These are phyloP conservation scores for Pangasianodon hypophthalmus DNA, from an alignment of 2,113 vertebrate genomes.

Conservation along the genomic window DNA sequence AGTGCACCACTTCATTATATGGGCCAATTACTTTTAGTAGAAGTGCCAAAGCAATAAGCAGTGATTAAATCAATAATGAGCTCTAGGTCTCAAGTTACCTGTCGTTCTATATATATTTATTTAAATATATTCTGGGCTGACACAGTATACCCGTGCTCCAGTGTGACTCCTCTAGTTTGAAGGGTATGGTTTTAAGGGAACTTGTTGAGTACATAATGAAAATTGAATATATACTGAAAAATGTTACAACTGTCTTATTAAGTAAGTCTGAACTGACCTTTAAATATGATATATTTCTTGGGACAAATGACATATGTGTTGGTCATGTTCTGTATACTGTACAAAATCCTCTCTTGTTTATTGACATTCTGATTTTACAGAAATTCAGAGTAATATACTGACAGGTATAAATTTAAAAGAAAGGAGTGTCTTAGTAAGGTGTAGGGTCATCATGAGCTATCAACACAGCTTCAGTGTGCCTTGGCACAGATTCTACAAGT, in stretches of 20 bases:
- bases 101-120: not conserved
- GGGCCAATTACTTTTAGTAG: conserved; percentile 11
- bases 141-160: not conserved
- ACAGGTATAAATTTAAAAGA: not conserved
- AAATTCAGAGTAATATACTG: not conserved
- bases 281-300: no score
- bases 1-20: conserved; percentile 17
- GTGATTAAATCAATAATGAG: conserved; percentile 36
- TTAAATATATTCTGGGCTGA: not conserved
- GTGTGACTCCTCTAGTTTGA: no score
- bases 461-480: not conserved
- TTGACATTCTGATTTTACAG: no score
- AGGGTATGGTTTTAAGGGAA: not conserved
- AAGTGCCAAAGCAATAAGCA: not conserved
- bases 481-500: no score
- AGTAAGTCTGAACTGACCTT: no score
- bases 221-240: no score
- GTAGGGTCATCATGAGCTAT: not conserved
- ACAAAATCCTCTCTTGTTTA: no score
- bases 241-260: no score
- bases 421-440: not conserved
- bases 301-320: no score
- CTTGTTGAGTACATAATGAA: not conserved
- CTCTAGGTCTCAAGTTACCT: not conserved
- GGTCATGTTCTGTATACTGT: no score